phyloP scores from a whole-genome alignment of 2,888 invertebrate species.

The Agelastica alni region DNA sequence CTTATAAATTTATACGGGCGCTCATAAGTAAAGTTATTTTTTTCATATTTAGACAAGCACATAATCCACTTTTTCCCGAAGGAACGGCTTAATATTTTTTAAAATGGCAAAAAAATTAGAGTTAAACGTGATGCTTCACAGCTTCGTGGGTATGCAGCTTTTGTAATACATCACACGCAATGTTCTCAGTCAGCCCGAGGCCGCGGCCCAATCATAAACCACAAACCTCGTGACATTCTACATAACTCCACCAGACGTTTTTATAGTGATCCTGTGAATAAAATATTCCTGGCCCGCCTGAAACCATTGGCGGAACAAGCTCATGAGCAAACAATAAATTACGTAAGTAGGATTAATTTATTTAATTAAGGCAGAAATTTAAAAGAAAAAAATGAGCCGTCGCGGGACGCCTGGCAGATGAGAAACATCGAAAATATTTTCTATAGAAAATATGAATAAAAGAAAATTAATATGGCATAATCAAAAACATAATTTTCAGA shows the following conservation, averaged over 20 bases:
- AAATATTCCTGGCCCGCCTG: slow-evolving; percentile 7
- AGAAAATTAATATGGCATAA: no score
- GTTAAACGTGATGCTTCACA: slow-evolving; percentile 3
- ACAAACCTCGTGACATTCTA: slow-evolving; percentile 34
- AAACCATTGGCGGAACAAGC: slow-evolving; percentile 4
- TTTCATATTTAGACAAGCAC: not conserved
- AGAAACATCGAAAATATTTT: no score
- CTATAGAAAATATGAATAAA: no score
- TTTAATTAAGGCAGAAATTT: no score
- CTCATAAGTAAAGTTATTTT: no score
- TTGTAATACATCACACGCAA: slow-evolving; percentile 22
- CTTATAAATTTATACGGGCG: no score
- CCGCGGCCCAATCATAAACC: slow-evolving; percentile 38
- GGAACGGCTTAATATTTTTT: slow-evolving; percentile 1
- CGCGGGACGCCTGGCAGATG: no score
- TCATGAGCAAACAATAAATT: no score
- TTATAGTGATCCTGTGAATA: slow-evolving; percentile 34
- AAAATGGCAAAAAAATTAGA: not conserved
- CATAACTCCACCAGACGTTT: slow-evolving; percentile 37
- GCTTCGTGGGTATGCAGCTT: slow-evolving; percentile 4
- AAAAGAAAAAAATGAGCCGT: no score
- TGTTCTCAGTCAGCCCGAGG: slow-evolving; percentile 22
- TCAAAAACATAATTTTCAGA: no score
- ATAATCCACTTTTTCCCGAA: not conserved
- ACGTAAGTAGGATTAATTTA: no score